Evolutionary conservation across 2,888 invertebrate species (phyloP).

Genomic region (Pandemis corylana): DNA sequence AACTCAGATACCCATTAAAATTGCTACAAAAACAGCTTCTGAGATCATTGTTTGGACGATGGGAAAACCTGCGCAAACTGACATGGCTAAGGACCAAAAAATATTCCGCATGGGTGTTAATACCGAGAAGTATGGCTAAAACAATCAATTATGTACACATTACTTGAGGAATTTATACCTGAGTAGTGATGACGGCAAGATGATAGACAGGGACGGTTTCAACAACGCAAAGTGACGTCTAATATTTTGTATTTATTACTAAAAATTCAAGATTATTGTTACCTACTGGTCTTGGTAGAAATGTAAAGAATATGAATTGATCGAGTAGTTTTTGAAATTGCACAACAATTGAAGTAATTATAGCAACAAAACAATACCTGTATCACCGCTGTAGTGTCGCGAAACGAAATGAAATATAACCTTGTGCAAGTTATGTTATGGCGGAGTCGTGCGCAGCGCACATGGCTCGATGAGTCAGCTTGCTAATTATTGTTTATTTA

Average conservation of each 20-base stretch:
- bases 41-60: conserved; percentile 54
- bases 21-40: conserved; percentile 45
- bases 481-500: conserved; percentile 2
- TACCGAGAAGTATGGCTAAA: conserved; percentile 10
- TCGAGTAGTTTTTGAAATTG: background rate
- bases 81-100: conserved; percentile 38
- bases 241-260: background rate
- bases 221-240: background rate
- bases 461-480: conserved; percentile 8
- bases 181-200: background rate
- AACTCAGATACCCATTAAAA: conserved; percentile 40
- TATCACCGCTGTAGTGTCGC: background rate
- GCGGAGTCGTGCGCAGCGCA: conserved; percentile 15
- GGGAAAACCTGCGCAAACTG: conserved; percentile 53
- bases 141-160: conserved; percentile 4
- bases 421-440: conserved; percentile 3
- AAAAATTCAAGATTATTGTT: background rate
- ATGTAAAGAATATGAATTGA: too few species aligned
- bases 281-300: background rate
- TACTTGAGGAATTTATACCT: background rate
- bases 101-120: conserved; percentile 34
- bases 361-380: conserved; percentile 9
- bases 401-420: conserved; percentile 12
- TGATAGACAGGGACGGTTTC: conserved; percentile 12
- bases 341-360: background rate